Conservation (phyloP, 2,888 invertebrate genomes). For the Tetanocera ferruginea region DNA sequence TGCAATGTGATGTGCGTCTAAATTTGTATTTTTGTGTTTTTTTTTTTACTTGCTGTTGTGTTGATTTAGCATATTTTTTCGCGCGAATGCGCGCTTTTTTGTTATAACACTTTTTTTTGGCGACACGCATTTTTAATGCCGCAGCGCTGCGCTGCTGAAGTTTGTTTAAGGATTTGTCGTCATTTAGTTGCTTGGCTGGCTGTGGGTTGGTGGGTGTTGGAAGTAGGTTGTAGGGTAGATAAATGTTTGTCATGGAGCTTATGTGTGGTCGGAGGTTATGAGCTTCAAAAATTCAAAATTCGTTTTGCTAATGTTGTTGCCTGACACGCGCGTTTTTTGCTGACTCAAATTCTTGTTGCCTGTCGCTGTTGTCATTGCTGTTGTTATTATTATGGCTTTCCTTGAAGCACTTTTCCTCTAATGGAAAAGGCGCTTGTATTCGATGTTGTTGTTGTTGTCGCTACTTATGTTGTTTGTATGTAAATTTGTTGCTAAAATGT, state of each 20-base stretch:
- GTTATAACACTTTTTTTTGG: neutral
- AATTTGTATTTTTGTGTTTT: no score
- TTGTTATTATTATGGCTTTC: conserved; percentile 10
- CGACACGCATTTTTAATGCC: neutral
- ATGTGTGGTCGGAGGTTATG: neutral
- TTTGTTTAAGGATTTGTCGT: no score
- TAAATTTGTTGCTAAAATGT: conserved; percentile 34
- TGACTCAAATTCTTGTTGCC: neutral
- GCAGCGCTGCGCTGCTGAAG: no score
- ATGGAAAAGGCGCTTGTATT: conserved; percentile 20
- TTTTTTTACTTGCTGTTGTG: neutral
- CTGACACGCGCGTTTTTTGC: neutral
- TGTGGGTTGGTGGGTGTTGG: no score
- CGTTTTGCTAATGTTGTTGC: conserved; percentile 15
- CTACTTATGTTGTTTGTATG: conserved; percentile 30
- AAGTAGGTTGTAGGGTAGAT: no score
- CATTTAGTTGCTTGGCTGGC: no score
- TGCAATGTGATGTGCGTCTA: neutral
- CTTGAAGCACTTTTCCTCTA: conserved; percentile 21
- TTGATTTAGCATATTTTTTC: conserved; percentile 11
- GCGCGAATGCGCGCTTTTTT: neutral
- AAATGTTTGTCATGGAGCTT: no score
- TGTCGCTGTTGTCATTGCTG: neutral
- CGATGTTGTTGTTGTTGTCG: conserved; percentile 31
- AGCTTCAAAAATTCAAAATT: conserved; percentile 3